Conservation (phyloP, 2,888 invertebrate genomes). For the Tachina lurida region DNA sequence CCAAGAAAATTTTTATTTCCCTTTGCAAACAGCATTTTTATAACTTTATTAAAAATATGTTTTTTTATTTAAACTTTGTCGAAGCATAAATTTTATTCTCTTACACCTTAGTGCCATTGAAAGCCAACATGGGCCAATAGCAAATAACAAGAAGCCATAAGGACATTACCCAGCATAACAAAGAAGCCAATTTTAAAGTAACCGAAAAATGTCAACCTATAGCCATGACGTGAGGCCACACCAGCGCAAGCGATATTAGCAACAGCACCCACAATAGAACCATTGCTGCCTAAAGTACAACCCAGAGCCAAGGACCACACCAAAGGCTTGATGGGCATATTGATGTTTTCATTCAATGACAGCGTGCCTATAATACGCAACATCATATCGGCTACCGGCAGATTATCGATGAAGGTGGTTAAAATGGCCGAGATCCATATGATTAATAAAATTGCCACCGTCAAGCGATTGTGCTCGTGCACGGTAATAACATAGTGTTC, state of each 20-base stretch:
- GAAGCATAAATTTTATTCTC: not conserved
- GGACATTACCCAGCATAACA: constrained; percentile 88
- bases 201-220: constrained; percentile 90
- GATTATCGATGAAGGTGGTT: constrained; percentile 94
- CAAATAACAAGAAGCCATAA: constrained; percentile 87
- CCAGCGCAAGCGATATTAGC: constrained; percentile 95
- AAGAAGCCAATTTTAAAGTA: constrained; percentile 93
- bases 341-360: constrained; percentile 86
- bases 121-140: constrained; percentile 86
- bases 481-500: constrained; percentile 86
- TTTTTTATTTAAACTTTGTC: not conserved
- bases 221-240: constrained; percentile 94
- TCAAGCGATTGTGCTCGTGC: constrained; percentile 85
- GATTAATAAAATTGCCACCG: constrained; percentile 89
- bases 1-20: no score
- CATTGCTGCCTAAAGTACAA: constrained; percentile 94
- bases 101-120: constrained; percentile 65
- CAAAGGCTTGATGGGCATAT: constrained; percentile 89
- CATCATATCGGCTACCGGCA: constrained; percentile 95
- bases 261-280: constrained; percentile 93
- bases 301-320: constrained; percentile 94
- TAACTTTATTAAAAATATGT: no score
- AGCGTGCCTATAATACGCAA: constrained; percentile 88
- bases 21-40: not conserved
- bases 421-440: constrained; percentile 91